A percentile compares a stretch with the other conserved stretches of the same genome.
Evolutionary conservation across 1,140 invertebrate genomes (phyloP).

Genomic region (Habropoda laboriosa): DNA sequence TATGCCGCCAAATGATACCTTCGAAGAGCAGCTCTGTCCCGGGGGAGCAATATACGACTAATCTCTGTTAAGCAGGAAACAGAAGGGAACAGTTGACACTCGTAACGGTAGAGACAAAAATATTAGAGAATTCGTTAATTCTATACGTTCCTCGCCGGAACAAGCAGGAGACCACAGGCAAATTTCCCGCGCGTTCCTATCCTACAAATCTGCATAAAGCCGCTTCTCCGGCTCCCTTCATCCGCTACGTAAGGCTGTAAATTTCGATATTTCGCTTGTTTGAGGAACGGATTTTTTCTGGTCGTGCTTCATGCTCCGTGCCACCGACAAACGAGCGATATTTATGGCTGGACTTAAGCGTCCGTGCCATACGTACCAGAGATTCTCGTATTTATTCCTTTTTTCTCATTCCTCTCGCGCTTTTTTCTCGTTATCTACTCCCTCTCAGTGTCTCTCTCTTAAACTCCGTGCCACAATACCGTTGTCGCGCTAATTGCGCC

Average conservation of each 20-base stretch:
- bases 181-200: slow-evolving; percentile 8
- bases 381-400: not conserved
- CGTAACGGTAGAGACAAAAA: not conserved
- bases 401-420: not conserved
- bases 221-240: slow-evolving; percentile 66
- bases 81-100: not conserved
- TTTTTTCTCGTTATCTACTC: not conserved
- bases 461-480: not conserved
- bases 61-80: not conserved
- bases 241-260: slow-evolving; percentile 78
- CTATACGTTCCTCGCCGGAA: not conserved
- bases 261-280: slow-evolving; percentile 76
- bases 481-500: slow-evolving; percentile 13
- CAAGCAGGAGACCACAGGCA: slow-evolving; percentile 4
- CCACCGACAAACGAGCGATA: slow-evolving; percentile 70
- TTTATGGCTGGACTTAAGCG: slow-evolving; percentile 67
- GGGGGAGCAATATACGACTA: not conserved
- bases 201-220: slow-evolving; percentile 78
- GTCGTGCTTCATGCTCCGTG: slow-evolving; percentile 72
- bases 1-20: too few species aligned
- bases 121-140: slow-evolving; percentile 57
- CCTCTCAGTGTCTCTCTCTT: too few species aligned
- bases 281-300: slow-evolving; percentile 78
- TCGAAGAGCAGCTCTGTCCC: too few species aligned
- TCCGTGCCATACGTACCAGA: slow-evolving; percentile 19